Conservation (phyloP, 2,113 vertebrate genomes). For the Abramis brama region DNA sequence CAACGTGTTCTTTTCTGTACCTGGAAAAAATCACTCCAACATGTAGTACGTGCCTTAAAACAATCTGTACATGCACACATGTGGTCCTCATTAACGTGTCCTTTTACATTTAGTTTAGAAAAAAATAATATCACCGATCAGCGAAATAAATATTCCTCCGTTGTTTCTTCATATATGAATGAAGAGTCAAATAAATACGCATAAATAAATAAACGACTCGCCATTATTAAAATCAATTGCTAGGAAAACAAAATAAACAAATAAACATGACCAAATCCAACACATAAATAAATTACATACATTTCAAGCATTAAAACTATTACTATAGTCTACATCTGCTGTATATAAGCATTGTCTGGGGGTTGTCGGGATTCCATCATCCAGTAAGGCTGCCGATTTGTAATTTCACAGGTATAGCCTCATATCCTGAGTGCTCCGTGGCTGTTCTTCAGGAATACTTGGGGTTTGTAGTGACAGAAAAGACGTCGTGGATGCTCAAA, state of each 20-base stretch:
- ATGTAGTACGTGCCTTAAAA: constrained; percentile 66
- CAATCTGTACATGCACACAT: constrained; percentile 61
- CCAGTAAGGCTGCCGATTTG: constrained; percentile 55
- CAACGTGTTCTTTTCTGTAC: constrained; percentile 63
- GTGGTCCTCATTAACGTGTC: constrained; percentile 54
- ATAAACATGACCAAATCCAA: constrained; percentile 33
- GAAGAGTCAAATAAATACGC: constrained; percentile 54
- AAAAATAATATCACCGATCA: constrained; percentile 53
- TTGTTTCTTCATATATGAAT: constrained; percentile 29
- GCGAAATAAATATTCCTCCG: constrained; percentile 23
- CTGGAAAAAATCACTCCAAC: constrained; percentile 55
- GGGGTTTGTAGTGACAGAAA: constrained; percentile 36
- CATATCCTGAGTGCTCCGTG: constrained; percentile 52
- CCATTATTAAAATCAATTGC: constrained; percentile 14
- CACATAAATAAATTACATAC: constrained; percentile 34
- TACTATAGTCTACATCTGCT: constrained; percentile 2
- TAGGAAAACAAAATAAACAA: constrained; percentile 27
- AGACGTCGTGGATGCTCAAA: constrained; percentile 48
- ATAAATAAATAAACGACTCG: constrained; percentile 44
- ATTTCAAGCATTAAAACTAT: constrained; percentile 21
- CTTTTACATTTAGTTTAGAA: constrained; percentile 6
- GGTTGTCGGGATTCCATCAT: constrained; percentile 38
- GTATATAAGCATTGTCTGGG: constrained; percentile 3
- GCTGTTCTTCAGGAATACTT: constrained; percentile 46
- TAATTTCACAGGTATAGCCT: constrained; percentile 51